Conservation (phyloP, 2,797 vertebrate genomes). For the Chelidonichthys spinosus region DNA sequence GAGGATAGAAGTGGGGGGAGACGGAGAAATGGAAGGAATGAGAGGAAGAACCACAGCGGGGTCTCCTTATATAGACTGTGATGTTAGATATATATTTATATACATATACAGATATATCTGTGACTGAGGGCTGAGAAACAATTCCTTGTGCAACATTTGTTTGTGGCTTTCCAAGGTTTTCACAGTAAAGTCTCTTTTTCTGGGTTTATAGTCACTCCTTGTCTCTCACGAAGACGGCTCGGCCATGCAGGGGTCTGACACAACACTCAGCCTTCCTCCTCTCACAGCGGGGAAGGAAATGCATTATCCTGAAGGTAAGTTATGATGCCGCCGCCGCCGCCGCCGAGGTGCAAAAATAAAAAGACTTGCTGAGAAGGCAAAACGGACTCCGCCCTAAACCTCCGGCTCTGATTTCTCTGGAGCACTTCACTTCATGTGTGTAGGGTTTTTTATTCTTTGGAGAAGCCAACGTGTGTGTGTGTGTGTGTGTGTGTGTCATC, state of each 20-base stretch:
- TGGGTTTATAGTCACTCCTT: constrained; percentile 61
- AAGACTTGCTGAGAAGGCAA: constrained; percentile 74
- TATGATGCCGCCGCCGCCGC: constrained; percentile 53
- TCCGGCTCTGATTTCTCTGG: constrained; percentile 69
- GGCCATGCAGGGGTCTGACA: constrained; percentile 46
- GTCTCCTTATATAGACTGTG: constrained; percentile 62
- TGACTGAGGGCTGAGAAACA: constrained; percentile 31
- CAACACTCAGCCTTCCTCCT: constrained; percentile 37
- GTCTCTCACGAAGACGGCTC: neutral
- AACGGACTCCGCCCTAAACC: constrained; percentile 68
- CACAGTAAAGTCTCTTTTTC: constrained; percentile 50
- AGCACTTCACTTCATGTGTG: constrained; percentile 31
- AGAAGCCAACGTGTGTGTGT: constrained; percentile 11
- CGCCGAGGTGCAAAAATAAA: constrained; percentile 66
- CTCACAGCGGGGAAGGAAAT: constrained; percentile 50
- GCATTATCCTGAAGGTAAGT: constrained; percentile 46
- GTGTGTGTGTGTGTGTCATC: constrained; percentile 46
- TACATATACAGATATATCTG: constrained; percentile 21
- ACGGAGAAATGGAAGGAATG: constrained; percentile 69
- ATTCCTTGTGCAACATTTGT: constrained; percentile 35
- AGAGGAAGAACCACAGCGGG: constrained; percentile 52
- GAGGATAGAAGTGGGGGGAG: constrained; percentile 45
- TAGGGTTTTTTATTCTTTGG: constrained; percentile 9
- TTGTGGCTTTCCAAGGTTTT: constrained; percentile 42
- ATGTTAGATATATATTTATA: constrained; percentile 29